Conservation (phyloP, 2,797 vertebrate species). For the Clarias fuscus region DNA sequence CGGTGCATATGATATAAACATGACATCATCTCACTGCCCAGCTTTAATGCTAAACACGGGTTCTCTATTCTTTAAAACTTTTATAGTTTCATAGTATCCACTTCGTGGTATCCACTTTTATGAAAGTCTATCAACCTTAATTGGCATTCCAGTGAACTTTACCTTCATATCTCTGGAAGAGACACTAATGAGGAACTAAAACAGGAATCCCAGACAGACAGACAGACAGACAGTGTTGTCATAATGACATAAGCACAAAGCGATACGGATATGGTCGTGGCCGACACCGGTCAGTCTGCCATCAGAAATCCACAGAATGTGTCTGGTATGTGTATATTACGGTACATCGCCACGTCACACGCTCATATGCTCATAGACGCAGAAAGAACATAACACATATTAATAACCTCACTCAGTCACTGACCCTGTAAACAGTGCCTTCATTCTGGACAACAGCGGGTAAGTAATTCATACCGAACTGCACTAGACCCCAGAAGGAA, state of each 20-base stretch:
- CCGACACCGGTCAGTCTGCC: constrained; percentile 43
- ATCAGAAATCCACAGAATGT: constrained; percentile 35
- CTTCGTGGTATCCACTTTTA: background rate
- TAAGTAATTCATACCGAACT: background rate
- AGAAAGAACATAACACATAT: constrained; percentile 1
- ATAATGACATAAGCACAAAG: background rate
- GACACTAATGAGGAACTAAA: constrained; percentile 7
- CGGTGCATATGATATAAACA: background rate
- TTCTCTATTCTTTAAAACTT: background rate
- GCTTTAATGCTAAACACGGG: background rate
- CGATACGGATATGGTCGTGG: constrained; percentile 8
- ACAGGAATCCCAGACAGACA: background rate
- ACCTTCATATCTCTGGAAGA: background rate
- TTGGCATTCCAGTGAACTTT: background rate
- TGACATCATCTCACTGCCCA: background rate
- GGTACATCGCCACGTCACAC: background rate
- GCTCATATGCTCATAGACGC: constrained; percentile 1
- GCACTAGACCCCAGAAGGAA: background rate
- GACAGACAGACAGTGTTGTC: constrained; percentile 31
- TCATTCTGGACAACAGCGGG: background rate
- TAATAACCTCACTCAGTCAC: constrained; percentile 23
- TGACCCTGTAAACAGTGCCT: background rate
- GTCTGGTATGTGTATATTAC: constrained; percentile 42
- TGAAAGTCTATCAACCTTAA: background rate
- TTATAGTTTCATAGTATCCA: background rate